Evolutionary conservation across 2,888 invertebrate species (phyloP), one percentile per base, ranked within the genome.

Genomic region (Diarsia mendica): DNA sequence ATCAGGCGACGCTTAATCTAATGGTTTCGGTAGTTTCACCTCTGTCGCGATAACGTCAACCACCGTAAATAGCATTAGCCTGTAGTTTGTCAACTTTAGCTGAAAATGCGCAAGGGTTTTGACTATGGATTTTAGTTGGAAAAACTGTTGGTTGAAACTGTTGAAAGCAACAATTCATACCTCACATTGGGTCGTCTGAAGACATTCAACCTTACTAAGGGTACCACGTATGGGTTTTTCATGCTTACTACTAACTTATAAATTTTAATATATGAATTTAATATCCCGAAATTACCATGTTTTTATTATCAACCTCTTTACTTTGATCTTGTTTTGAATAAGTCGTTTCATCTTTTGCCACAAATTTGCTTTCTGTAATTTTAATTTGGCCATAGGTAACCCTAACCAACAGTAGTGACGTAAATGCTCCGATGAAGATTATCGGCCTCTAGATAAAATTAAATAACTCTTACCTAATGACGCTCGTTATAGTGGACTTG

Each of bases 31-130:
- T 90, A 90, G 90, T 91, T 91, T 89, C 86, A 86, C 86, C 86
- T 88, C 90, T 91, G 90, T 91, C 92, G 80, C 72, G 96, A 96
- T 96, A 96, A 95, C 93, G 95, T 95, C 94, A 94, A 91, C 84
- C 86, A 83, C 89, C 91, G 90, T 93, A 94, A 94, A 95, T 93
- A 94, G 93, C 92, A 87, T 91, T 91, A 91, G 90, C 89, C 89
- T 90, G 87, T 89, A 89, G 86, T 91, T 90, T 94, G 94, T 95
- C 94, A 94, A 90, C 90, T 91, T 89, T 84, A 82, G 91, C 91
- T 92, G 89, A 92, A 91, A 86, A 85, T 92, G 92, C 91, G 94
- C 94, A 94, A 91, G 71, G 85, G 51, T 53, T 79, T 70, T 71
- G 63, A 48, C n/a, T 39, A 68, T 71, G 13, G 4, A 83, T 65